Base-by-base conservation (phyloP, 2,888 invertebrate species). In the Eilema caniola region DNA sequence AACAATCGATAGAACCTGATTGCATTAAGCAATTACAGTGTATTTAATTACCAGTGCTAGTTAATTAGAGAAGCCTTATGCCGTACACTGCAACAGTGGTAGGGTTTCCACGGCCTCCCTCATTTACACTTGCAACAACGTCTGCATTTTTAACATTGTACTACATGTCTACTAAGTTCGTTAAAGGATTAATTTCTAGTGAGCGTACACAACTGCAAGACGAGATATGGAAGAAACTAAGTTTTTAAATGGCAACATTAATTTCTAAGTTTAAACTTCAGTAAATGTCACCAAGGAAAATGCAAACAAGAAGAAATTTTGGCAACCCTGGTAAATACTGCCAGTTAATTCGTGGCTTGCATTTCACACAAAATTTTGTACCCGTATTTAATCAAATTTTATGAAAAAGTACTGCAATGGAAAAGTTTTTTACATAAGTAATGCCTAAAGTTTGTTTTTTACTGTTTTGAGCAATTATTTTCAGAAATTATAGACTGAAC, bases 1-100 rank as follows among this genome's bases (percentile, higher is more conserved):
- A 76, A 80, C 70, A 76, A 80, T 75, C 79, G 78, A 76, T 79
- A 77, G 80, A 83, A 81, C 85, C 88, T 92, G 92, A 91, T 91
- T 93, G 92, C 92, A 93, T 93, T 93, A 93, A 92, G 89, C 93
- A 94, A 93, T 94, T 92, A 93, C 89, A 89, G 83, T 86, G 92
- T 93, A 94, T 93, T 93, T 95, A 94, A 95, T 95, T 94, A 94
- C 90, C 83, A 86, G 73, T 83, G 86, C 87, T 85, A 88, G 93
- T 93, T 94, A 94, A 95, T 94, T 95, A 94, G 87, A 83, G 95
- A 95, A 94, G 91, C 95, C 92, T 62, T 90, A 91, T 72, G 80
- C 82, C 74, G 76, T 66, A 63, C 59, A 67, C 83, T 87, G 90
- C 88, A 87, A 86, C 88, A 86, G 73, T 80, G 82, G 76, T 91